phyloP scores from a whole-genome alignment of 2,113 vertebrate genomes.

The Stictonetta naevosa region DNA sequence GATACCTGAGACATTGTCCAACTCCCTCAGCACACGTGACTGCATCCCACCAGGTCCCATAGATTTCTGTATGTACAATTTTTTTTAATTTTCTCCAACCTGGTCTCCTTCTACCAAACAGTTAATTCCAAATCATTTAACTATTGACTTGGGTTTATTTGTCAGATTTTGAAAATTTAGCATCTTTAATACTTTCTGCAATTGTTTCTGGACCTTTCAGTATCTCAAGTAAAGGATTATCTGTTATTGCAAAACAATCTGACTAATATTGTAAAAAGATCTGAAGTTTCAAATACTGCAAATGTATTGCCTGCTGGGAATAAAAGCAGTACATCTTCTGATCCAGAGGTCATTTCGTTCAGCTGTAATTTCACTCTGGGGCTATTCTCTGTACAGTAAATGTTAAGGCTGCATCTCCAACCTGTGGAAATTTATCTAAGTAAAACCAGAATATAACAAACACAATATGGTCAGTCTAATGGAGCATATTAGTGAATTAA shows the following conservation, averaged over 20 bases:
- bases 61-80: background rate
- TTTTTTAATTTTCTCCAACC: background rate
- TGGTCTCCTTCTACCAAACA: background rate
- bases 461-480: background rate
- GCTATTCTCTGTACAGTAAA: background rate
- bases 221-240: background rate
- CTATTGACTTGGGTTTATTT: fast-evolving
- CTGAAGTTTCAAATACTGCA: background rate
- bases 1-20: background rate
- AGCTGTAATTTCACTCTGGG: background rate
- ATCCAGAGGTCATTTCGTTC: background rate
- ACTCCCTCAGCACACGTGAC: background rate
- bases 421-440: background rate
- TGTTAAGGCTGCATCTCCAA: background rate
- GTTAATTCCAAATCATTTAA: background rate
- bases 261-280: background rate
- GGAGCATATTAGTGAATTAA: background rate
- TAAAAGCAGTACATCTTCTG: background rate
- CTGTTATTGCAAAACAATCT: background rate
- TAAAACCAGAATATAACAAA: background rate
- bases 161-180: background rate
- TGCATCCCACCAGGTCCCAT: background rate
- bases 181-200: background rate
- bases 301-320: background rate
- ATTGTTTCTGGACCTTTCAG: background rate